These are phyloP conservation scores for Hypanus sabinus DNA, from an alignment of 2,113 vertebrate genomes.

Conservation along the genomic window DNA sequence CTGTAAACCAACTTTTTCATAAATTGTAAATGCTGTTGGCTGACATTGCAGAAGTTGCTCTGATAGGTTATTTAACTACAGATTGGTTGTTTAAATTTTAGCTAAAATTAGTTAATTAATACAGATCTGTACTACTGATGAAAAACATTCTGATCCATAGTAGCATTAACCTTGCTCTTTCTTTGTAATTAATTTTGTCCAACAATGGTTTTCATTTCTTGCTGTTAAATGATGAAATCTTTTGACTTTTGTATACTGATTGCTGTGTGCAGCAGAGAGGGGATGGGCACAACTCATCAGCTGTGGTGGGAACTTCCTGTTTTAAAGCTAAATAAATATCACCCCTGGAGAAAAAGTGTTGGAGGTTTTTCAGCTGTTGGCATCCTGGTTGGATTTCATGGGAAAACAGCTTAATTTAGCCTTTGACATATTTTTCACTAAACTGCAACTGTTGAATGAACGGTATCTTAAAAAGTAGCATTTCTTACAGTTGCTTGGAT, in stretches of 20 bases:
- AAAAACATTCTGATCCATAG: too few relatives aligned
- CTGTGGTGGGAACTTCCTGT: background rate
- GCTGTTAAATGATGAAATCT: background rate
- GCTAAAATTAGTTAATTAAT: too few relatives aligned
- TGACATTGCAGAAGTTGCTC: too few relatives aligned
- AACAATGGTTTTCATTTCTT: background rate
- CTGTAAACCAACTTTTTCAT: too few relatives aligned
- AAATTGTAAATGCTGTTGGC: too few relatives aligned
- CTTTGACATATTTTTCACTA: background rate
- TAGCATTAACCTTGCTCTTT: background rate
- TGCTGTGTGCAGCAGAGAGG: background rate
- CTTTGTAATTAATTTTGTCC: too few relatives aligned
- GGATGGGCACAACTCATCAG: background rate
- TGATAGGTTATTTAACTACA: too few relatives aligned
- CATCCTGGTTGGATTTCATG: background rate
- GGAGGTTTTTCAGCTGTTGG: background rate
- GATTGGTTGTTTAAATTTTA: too few relatives aligned
- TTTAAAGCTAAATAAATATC: conserved; percentile 15
- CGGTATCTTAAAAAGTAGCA: background rate
- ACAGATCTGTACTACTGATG: too few relatives aligned
- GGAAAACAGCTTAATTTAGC: background rate
- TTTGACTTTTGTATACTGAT: background rate
- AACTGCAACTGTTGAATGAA: background rate
- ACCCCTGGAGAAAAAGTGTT: background rate
- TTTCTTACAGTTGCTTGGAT: background rate